Evolutionary conservation across 2,113 vertebrate genomes (phyloP), one percentile per base, ranked within the genome.

Genomic region (Atractosteus spatula): DNA sequence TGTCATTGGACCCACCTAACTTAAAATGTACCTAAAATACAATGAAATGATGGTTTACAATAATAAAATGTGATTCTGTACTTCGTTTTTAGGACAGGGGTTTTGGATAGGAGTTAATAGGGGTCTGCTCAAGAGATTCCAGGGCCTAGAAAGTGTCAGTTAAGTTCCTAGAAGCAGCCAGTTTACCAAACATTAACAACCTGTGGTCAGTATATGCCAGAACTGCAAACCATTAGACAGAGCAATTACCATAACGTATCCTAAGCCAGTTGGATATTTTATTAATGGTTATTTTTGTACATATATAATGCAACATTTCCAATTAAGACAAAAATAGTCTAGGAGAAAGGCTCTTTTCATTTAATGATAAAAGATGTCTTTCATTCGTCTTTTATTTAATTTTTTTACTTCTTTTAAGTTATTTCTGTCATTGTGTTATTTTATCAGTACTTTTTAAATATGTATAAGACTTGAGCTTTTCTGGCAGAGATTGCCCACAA

Each of bases 111-210:
- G 10, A 51, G 76, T 71, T 80, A 69, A 66, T 72, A 71, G 76
- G 80, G 76, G 59, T 82, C 64, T 62, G 72, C 75, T 65, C 61
- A 54, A 59, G 41, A 64, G 76, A 57, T 78, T 55, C 73, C 44
- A 51, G 51, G 43, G 69, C 68, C 77, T 71, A 51, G 47, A n/a
- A 3, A 29, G 10, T 10, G 72, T 74, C 45, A 74, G 77, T 66
- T 10, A 80, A 85, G 85, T 80, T 68, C 87, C 87, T 85, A 84
- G 82, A 82, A 84, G 89, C 88, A 89, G 84, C 89, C 47, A 10
- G 47, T 2, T 5, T 51, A 5, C 47, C 47, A 5, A 10, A 51
- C 47, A 10, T 29, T 29, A 29, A 29, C 29, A 29, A 29, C 29
- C 29, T 29, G 29, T 29, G 29, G 29, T 29, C 29, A 29, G 29